Evolutionary conservation across 2,888 invertebrate genomes (phyloP).

Genomic region (Chrysina gloriosa): DNA sequence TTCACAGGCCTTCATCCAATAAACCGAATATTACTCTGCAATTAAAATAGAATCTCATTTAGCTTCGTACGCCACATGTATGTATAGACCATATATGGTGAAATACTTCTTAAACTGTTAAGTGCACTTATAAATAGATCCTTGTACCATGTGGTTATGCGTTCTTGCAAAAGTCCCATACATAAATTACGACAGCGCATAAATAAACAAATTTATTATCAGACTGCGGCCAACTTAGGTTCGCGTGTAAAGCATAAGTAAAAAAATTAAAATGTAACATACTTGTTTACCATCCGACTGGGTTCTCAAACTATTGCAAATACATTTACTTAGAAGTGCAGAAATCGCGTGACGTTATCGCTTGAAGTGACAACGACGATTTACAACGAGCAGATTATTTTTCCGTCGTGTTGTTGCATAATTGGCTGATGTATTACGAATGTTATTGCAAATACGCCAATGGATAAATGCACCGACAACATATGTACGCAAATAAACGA

Average conservation of each 20-base stretch:
- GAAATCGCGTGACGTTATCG: slow-evolving; percentile 3
- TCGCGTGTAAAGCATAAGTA: neutral
- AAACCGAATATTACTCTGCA: neutral
- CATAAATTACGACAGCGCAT: neutral
- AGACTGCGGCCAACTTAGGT: neutral
- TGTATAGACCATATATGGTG: neutral
- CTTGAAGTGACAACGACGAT: neutral
- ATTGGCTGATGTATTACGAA: slow-evolving; percentile 13
- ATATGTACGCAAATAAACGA: too few species aligned
- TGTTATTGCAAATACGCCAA: slow-evolving; percentile 4
- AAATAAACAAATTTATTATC: slow-evolving; percentile 20
- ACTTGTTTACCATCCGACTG: neutral
- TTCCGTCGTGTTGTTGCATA: neutral
- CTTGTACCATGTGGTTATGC: neutral
- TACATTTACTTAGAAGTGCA: neutral
- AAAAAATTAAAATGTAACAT: slow-evolving; percentile 4
- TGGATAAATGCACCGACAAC: neutral
- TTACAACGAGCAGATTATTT: neutral
- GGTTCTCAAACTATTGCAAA: neutral
- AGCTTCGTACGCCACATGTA: neutral
- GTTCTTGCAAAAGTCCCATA: slow-evolving; percentile 1
- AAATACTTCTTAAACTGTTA: slow-evolving; percentile 10
- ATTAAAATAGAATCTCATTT: slow-evolving; percentile 5
- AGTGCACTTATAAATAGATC: slow-evolving; percentile 19
- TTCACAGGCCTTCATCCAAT: neutral